Percentiles rank a stretch among this genome's conserved stretches.
phyloP scores from a whole-genome alignment of 1,140 invertebrate species.

The Brevipalpus yothersi region DNA sequence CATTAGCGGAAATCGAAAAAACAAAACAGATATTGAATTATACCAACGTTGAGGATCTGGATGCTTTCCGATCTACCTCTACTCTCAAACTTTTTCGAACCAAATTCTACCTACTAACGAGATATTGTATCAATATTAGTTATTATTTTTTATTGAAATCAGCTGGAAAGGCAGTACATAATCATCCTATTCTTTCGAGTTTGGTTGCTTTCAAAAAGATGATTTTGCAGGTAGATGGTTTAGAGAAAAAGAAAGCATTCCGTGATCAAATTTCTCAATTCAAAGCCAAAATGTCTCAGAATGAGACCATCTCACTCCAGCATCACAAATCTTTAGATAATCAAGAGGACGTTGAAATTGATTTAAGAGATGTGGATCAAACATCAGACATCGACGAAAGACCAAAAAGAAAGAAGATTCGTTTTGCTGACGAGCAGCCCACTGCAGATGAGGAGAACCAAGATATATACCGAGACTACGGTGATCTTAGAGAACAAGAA shows the following conservation, averaged over 20 bases:
- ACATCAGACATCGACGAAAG: background rate
- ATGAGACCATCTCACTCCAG: background rate
- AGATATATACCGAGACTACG: conserved; percentile 5
- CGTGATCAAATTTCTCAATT: background rate
- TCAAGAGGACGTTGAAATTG: background rate
- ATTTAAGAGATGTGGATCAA: background rate
- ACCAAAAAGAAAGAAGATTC: background rate
- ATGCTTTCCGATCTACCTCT: conserved; percentile 1
- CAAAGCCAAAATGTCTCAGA: background rate
- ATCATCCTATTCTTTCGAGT: conserved; percentile 43
- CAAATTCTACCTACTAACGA: conserved; percentile 15
- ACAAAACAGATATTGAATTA: conserved; percentile 15
- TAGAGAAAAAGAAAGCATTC: background rate
- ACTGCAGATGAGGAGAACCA: conserved; percentile 2
- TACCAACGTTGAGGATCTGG: conserved; percentile 2
- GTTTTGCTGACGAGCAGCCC: background rate
- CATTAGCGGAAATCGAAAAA: conserved; percentile 25
- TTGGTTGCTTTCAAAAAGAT: background rate
- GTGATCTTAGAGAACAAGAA: conserved; percentile 5
- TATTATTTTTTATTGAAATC: conserved; percentile 60
- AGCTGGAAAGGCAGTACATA: conserved; percentile 35
- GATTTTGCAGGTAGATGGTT: conserved; percentile 1
- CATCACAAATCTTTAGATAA: background rate
- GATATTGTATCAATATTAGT: conserved; percentile 56
- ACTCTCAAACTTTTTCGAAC: conserved; percentile 2